phyloP scores from a whole-genome alignment of 1,140 invertebrate species.

The Heliconius eleuchia region DNA sequence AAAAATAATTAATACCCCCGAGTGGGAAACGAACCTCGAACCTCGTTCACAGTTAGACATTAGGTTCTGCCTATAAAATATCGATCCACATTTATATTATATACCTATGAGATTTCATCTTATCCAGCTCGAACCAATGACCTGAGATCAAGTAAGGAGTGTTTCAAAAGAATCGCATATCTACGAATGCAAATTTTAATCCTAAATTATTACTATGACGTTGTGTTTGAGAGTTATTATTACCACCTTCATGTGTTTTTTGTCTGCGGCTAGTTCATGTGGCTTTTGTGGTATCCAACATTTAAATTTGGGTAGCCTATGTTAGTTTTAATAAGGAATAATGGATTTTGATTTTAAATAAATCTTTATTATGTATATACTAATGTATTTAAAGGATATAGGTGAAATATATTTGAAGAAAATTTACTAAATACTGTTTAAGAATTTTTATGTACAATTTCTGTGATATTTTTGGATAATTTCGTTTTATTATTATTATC shows the following conservation, averaged over 20 bases:
- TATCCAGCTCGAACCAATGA: slow-evolving; percentile 26
- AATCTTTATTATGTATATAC: no score
- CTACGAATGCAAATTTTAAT: slow-evolving; percentile 69
- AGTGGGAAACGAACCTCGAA: not conserved
- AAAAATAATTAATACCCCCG: not conserved
- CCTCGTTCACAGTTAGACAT: not conserved
- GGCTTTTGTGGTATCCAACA: no score
- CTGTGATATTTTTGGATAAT: no score
- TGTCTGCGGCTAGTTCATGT: no score
- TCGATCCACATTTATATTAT: not conserved
- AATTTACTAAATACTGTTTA: no score
- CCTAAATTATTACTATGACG: slow-evolving; percentile 64
- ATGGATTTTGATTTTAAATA: no score
- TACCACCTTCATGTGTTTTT: slow-evolving; percentile 15
- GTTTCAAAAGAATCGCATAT: slow-evolving; percentile 62
- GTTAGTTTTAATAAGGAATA: no score
- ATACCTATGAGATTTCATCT: not conserved
- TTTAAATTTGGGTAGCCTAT: no score
- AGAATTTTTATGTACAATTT: no score
- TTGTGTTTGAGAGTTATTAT: slow-evolving; percentile 51
- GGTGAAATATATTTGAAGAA: no score
- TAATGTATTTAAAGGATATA: no score
- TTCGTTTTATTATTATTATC: no score
- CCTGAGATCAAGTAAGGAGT: slow-evolving; percentile 22
- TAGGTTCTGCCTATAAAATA: not conserved